Conservation (phyloP, 2,113 vertebrate genomes). For the Notechis scutatus region DNA sequence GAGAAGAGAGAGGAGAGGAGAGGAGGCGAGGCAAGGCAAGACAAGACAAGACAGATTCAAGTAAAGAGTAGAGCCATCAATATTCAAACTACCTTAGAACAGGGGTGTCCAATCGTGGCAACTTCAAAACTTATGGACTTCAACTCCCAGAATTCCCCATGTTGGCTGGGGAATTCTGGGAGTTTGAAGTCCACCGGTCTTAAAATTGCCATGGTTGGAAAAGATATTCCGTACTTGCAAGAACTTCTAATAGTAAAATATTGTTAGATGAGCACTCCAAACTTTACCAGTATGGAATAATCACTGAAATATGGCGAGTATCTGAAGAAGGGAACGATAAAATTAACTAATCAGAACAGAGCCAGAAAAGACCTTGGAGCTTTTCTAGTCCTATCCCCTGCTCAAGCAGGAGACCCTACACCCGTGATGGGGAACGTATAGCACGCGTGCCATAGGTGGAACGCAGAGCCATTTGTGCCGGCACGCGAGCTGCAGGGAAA, state of each 20-base stretch:
- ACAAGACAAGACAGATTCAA: too few relatives aligned
- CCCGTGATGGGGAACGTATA: too few relatives aligned
- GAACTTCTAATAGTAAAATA: not conserved
- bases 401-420: not conserved
- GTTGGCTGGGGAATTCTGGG: too few relatives aligned
- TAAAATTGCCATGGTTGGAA: not conserved
- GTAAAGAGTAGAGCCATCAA: not conserved
- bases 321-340: not conserved
- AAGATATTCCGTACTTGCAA: not conserved
- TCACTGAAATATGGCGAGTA: not conserved
- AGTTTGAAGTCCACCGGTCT: not conserved
- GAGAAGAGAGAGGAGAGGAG: too few relatives aligned
- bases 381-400: not conserved
- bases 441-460: too few relatives aligned
- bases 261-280: not conserved
- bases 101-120: not conserved
- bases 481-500: too few relatives aligned
- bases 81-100: not conserved
- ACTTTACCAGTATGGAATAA: not conserved
- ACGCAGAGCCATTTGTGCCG: too few relatives aligned
- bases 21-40: fast-evolving
- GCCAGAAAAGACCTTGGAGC: not conserved
- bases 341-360: not conserved
- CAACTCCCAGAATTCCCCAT: not conserved
- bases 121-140: not conserved